These are phyloP conservation scores for Trematomus loennbergii DNA, from an alignment of 2,113 vertebrate genomes.

Conservation along the genomic window DNA sequence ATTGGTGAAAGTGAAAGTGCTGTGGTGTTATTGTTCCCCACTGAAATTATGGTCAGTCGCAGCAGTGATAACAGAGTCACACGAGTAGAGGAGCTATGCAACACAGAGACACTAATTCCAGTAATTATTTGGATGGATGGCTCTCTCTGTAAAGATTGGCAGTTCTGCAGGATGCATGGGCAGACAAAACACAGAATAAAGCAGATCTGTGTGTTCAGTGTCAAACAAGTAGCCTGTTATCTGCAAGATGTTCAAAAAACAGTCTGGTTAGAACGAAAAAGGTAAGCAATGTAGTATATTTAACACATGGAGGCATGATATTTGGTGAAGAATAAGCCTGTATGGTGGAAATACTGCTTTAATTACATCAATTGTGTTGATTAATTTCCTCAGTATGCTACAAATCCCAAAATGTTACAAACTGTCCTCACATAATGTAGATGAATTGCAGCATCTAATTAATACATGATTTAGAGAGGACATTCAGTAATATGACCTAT, in stretches of 20 bases:
- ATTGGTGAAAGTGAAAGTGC: not conserved
- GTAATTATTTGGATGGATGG: slow-evolving; percentile 41
- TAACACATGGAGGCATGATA: not conserved
- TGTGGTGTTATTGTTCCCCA: slow-evolving; percentile 27
- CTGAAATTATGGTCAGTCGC: slow-evolving; percentile 42
- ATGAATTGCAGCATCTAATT: not conserved
- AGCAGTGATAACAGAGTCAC: slow-evolving; percentile 16
- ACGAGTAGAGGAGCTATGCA: slow-evolving; percentile 1
- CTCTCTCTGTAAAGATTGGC: not conserved
- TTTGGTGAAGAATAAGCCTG: not conserved
- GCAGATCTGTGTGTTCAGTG: not conserved
- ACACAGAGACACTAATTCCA: slow-evolving; percentile 32
- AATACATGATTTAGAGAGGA: not conserved
- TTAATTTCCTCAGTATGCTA: not conserved
- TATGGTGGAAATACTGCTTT: not conserved
- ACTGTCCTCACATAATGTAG: not conserved
- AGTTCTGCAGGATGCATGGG: slow-evolving; percentile 7
- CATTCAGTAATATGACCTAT: not conserved
- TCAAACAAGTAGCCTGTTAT: not conserved
- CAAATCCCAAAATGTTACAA: not conserved
- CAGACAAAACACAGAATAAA: not conserved
- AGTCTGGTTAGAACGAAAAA: not conserved
- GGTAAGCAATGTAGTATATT: not conserved
- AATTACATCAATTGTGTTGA: not conserved
- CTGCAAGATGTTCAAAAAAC: not conserved